A percentile compares a stretch with the other conserved stretches of the same genome.
Conservation (phyloP, 2,797 vertebrate genomes). For the Takifugu rubripes region DNA sequence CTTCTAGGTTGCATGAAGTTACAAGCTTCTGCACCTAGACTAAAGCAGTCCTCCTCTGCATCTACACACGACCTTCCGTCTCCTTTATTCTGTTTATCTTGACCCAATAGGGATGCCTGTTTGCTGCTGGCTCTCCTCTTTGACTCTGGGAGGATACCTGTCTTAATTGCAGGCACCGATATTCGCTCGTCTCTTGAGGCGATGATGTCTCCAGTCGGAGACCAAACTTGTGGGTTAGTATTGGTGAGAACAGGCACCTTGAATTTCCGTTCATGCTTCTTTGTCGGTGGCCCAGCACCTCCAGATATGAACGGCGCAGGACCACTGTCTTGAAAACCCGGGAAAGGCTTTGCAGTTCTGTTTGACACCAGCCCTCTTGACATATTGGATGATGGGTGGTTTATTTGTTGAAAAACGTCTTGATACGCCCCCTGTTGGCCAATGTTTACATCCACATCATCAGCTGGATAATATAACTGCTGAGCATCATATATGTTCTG, state of each 20-base stretch:
- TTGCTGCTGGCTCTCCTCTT: slow-evolving; percentile 83
- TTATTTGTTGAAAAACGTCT: slow-evolving; percentile 55
- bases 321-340: slow-evolving; percentile 70
- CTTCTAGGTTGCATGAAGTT: slow-evolving; percentile 93
- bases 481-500: slow-evolving; percentile 34
- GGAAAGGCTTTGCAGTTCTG: slow-evolving; percentile 89
- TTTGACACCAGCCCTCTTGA: slow-evolving; percentile 77
- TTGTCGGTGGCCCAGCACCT: slow-evolving; percentile 63
- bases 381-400: slow-evolving; percentile 54
- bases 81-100: slow-evolving; percentile 77
- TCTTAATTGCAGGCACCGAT: slow-evolving; percentile 89
- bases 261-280: slow-evolving; percentile 77
- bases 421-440: slow-evolving; percentile 52
- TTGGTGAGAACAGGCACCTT: slow-evolving; percentile 73
- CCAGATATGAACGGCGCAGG: slow-evolving; percentile 67
- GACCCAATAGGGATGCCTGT: slow-evolving; percentile 74
- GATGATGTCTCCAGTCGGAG: slow-evolving; percentile 83
- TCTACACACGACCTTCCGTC: slow-evolving; percentile 85
- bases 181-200: slow-evolving; percentile 96
- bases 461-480: slow-evolving; percentile 53
- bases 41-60: slow-evolving; percentile 95
- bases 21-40: slow-evolving; percentile 95
- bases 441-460: slow-evolving; percentile 65
- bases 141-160: slow-evolving; percentile 85
- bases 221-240: slow-evolving; percentile 75